Evolutionary conservation across 2,888 invertebrate species (phyloP).

Genomic region (Flabesymbios commensalis): DNA sequence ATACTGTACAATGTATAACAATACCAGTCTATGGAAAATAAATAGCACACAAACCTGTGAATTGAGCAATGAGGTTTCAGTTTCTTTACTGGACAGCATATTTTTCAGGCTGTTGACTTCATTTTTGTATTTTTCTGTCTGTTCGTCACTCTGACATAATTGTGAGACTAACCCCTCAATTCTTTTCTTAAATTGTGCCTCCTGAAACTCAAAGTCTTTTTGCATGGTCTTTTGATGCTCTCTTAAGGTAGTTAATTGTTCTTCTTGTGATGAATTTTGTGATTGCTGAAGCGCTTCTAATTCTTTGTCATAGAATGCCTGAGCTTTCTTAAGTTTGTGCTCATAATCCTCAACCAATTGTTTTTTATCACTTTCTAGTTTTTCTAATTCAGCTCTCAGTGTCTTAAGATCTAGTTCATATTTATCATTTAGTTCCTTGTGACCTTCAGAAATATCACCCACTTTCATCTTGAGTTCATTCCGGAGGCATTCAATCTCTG

Average conservation of each 20-base stretch:
- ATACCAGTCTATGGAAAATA: no score
- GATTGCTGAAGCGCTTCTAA: conserved; percentile 46
- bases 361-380: conserved; percentile 39
- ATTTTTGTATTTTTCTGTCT: conserved; percentile 39
- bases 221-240: conserved; percentile 49
- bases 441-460: conserved; percentile 45
- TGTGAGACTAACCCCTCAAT: conserved; percentile 50
- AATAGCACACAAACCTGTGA: conserved; percentile 50
- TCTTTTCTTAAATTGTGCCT: conserved; percentile 44
- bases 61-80: conserved; percentile 35
- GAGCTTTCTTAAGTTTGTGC: conserved; percentile 52
- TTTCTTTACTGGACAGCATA: conserved; percentile 38
- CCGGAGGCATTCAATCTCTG: conserved; percentile 47
- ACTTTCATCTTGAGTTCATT: conserved; percentile 40
- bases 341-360: conserved; percentile 52
- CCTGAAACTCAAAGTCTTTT: conserved; percentile 46
- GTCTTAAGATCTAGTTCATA: conserved; percentile 43
- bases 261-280: conserved; percentile 40
- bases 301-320: conserved; percentile 58
- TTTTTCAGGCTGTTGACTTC: conserved; percentile 39
- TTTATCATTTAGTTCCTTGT: conserved; percentile 45
- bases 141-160: conserved; percentile 50
- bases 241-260: conserved; percentile 39
- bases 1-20: no score
- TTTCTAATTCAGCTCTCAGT: conserved; percentile 40